Conservation (phyloP, 1,140 invertebrate genomes). For the Phenacoccus solenopsis region DNA sequence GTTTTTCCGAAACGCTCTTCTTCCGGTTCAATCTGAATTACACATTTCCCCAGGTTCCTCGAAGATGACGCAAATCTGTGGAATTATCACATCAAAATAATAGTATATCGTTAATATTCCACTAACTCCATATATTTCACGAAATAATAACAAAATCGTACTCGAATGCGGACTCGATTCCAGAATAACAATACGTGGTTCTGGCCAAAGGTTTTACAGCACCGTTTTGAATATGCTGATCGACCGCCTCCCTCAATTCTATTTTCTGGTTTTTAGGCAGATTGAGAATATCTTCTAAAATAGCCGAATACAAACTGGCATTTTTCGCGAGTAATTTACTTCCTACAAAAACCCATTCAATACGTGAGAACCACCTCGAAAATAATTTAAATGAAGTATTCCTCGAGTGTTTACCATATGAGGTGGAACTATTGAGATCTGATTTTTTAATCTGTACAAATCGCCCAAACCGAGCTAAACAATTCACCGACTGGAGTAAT, state of each 20-base stretch:
- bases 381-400: too few relatives aligned
- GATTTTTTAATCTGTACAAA: not conserved
- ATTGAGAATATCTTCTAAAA: conserved; percentile 9
- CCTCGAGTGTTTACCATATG: not conserved
- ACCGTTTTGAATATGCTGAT: not conserved
- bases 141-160: not conserved
- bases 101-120: not conserved
- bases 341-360: not conserved
- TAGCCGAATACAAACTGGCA: not conserved
- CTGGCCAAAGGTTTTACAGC: not conserved
- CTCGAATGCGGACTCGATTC: not conserved
- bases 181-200: not conserved
- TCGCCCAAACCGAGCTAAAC: not conserved
- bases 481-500: not conserved
- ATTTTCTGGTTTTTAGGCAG: not conserved
- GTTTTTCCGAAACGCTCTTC: not conserved
- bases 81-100: not conserved
- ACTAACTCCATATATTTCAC: not conserved
- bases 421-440: not conserved
- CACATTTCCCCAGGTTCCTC: not conserved
- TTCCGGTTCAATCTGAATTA: not conserved
- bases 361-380: too few relatives aligned
- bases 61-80: not conserved
- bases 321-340: conserved; percentile 4
- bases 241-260: not conserved